Base-by-base conservation (phyloP, 2,797 vertebrate species). In the Chlorospingus semifuscus region DNA sequence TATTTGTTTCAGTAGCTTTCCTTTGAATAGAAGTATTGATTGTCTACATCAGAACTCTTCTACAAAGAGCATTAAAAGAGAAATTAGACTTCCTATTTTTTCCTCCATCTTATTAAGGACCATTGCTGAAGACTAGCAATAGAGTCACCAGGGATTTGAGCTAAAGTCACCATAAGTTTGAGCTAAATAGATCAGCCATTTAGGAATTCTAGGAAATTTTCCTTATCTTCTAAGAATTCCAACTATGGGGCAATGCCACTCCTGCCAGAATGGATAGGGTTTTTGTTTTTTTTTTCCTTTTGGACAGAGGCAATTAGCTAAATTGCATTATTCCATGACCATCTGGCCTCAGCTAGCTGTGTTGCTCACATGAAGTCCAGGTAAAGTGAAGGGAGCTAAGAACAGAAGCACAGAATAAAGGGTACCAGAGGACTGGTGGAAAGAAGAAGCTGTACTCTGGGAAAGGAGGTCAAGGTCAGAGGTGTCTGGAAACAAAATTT, bases 1-100 rank as follows among this genome's bases (percentile, higher is more conserved):
- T 93, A 94, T 95, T 96, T 95, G 87, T 96, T 97, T 93, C 92
- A 94, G n/a, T 93, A 79, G 66, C 81, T 93, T 90, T 89, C 63
- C 57, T 89, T 90, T 93, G 87, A 93, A 94, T 71, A 92, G 71
- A 80, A 75, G 41, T 92, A 97, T 96, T 96, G 96, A 96, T 97
- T 97, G 96, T 92, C 63, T 89, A 72, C 76, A 92, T 72, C 70
- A 78, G 71, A 95, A 91, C 83, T 92, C 90, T 68, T 87, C 88
- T 29, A 89, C 64, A 90, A 89, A 94, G 42, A 94, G 47, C 76
- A 94, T 95, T 89, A 93, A 94, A 92, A 92, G n/a, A 93, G 42
- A 94, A 95, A 95, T 93, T 94, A 91, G 82, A 90, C 90, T 86
- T 92, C 72, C 69, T 88, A 64, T 70, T 75, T 94, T 82, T 95